These are phyloP conservation scores for Acrocephalus arundinaceus DNA, from an alignment of 2,113 vertebrate genomes.

Conservation along the genomic window DNA sequence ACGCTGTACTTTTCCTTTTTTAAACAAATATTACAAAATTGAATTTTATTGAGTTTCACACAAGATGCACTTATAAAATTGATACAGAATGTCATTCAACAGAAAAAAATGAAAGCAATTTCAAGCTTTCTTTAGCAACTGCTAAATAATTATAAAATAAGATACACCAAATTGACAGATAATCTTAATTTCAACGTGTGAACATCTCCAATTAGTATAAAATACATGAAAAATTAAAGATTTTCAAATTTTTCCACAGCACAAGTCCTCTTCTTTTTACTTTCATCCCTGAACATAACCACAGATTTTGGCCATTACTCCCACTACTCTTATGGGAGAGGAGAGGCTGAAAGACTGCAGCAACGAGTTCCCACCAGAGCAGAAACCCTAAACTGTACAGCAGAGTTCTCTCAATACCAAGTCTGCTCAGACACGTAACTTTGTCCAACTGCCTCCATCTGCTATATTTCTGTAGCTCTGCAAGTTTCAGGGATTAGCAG, in stretches of 20 bases:
- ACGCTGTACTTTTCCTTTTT: slow-evolving; percentile 63
- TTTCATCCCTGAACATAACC: not conserved
- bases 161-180: slow-evolving; percentile 58
- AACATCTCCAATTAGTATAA: slow-evolving; percentile 63
- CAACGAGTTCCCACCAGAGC: not conserved
- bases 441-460: not conserved
- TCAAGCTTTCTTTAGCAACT: slow-evolving; percentile 65
- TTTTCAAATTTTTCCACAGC: slow-evolving; percentile 33
- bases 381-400: not conserved
- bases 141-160: slow-evolving; percentile 66
- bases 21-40: slow-evolving; percentile 86
- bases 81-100: slow-evolving; percentile 79
- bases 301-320: not conserved
- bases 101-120: slow-evolving; percentile 66
- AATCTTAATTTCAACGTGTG: slow-evolving; percentile 53
- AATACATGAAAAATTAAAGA: slow-evolving; percentile 31
- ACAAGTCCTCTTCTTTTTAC: not conserved
- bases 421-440: not conserved
- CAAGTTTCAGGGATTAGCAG: slow-evolving; percentile 22
- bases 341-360: not conserved
- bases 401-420: not conserved
- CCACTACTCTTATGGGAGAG: not conserved
- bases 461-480: not conserved
- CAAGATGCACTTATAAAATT: slow-evolving; percentile 86
- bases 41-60: slow-evolving; percentile 83